Conservation (phyloP, 2,113 vertebrate species). For the Charina bottae region DNA sequence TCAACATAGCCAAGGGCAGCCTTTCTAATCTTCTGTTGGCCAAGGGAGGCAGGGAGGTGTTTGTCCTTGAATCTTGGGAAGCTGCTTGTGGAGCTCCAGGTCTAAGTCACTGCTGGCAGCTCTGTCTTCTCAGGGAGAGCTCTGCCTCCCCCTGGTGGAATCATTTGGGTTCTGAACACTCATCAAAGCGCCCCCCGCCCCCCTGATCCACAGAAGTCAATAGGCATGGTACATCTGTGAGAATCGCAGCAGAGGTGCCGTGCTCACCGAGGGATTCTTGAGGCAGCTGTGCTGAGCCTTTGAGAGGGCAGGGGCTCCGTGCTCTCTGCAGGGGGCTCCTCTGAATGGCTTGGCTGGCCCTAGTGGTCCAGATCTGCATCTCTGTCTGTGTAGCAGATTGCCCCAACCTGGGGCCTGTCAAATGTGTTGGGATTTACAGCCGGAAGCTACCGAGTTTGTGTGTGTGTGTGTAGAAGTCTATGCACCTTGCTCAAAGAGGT, state of each 20-base stretch:
- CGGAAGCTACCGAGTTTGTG: too few relatives aligned
- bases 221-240: too few relatives aligned
- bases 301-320: too few relatives aligned
- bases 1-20: neutral
- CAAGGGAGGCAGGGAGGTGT: neutral
- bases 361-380: neutral
- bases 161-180: too few relatives aligned
- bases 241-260: too few relatives aligned
- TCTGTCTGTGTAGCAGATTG: too few relatives aligned
- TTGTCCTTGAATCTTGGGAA: neutral
- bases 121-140: neutral
- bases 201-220: too few relatives aligned
- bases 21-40: neutral
- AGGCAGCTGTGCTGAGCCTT: too few relatives aligned
- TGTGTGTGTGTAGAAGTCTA: neutral
- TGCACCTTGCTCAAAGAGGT: neutral
- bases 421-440: too few relatives aligned
- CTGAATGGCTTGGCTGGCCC: neutral
- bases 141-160: conserved; percentile 20
- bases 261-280: too few relatives aligned
- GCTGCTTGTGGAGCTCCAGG: neutral
- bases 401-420: neutral
- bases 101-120: neutral
- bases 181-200: neutral
- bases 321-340: neutral